Percentiles rank a stretch among this genome's conserved stretches.
Conservation (phyloP, 2,888 invertebrate species). For the Augiades crinisus region DNA sequence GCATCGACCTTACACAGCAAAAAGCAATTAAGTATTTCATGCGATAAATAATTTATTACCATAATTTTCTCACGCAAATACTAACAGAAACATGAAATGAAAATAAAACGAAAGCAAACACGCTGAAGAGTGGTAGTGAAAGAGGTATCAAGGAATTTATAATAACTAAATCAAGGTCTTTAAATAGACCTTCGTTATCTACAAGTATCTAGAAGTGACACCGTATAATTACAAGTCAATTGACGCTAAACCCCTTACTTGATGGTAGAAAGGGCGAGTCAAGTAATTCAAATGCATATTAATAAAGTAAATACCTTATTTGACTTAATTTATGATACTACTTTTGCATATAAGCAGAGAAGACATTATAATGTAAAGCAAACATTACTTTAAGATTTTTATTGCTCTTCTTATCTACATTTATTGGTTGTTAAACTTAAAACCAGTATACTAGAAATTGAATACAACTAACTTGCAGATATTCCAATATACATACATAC, state of each 20-base stretch:
- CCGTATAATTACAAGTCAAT: slow-evolving; percentile 12
- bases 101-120: slow-evolving; percentile 17
- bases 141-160: slow-evolving; percentile 15
- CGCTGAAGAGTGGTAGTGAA: slow-evolving; percentile 11
- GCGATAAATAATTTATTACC: neutral
- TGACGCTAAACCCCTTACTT: slow-evolving; percentile 11
- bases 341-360: neutral
- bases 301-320: slow-evolving; percentile 4
- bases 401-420: neutral
- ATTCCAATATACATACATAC: too few species aligned
- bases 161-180: slow-evolving; percentile 7
- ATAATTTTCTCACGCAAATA: slow-evolving; percentile 7
- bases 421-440: neutral
- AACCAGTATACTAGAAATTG: too few species aligned
- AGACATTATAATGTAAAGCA: neutral
- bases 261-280: slow-evolving; percentile 10
- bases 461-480: too few species aligned
- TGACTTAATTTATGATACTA: slow-evolving; percentile 2
- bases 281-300: slow-evolving; percentile 11
- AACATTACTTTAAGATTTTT: neutral
- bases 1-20: too few species aligned
- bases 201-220: neutral
- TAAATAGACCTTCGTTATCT: slow-evolving; percentile 16
- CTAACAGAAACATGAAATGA: slow-evolving; percentile 5
- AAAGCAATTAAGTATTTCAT: too few species aligned